Conservation (phyloP, 2,113 vertebrate species). For the Cynoglossus semilaevis region DNA sequence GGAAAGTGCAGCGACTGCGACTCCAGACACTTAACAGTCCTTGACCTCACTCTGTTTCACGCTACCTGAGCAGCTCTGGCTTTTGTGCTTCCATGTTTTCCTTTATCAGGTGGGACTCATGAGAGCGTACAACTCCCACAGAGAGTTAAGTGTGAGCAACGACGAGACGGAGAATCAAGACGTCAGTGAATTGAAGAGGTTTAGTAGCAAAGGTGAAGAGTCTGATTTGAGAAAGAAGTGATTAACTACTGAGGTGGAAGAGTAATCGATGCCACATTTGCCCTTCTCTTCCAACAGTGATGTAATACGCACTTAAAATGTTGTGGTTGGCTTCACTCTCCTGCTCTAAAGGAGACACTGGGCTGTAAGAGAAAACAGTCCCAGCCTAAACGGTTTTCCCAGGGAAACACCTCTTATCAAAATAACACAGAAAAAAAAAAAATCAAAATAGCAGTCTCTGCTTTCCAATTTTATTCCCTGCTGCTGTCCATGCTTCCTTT, state of each 20-base stretch:
- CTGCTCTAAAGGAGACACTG: slow-evolving; percentile 40
- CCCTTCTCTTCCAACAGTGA: slow-evolving; percentile 27
- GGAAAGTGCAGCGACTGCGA: slow-evolving; percentile 14
- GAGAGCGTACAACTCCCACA: too few species aligned
- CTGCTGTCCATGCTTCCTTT: slow-evolving; percentile 35
- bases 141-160: too few species aligned
- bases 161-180: not conserved
- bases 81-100: slow-evolving; percentile 7
- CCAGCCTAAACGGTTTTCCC: slow-evolving; percentile 45
- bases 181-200: slow-evolving; percentile 7
- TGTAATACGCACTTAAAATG: slow-evolving; percentile 15
- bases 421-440: slow-evolving; percentile 57
- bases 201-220: slow-evolving; percentile 16
- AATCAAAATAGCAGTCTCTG: slow-evolving; percentile 2
- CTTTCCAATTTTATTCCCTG: slow-evolving; percentile 47
- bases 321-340: slow-evolving; percentile 31
- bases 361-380: slow-evolving; percentile 46
- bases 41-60: slow-evolving; percentile 50
- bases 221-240: slow-evolving; percentile 8
- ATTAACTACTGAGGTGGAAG: slow-evolving; percentile 52
- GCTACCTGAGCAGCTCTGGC: slow-evolving; percentile 15
- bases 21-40: slow-evolving; percentile 35
- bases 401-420: slow-evolving; percentile 72
- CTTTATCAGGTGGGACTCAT: too few species aligned
- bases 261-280: slow-evolving; percentile 46